A percentile compares a stretch with the other conserved stretches of the same genome.
phyloP scores from a whole-genome alignment of 1,140 invertebrate species.

The Drosophila burlai region DNA sequence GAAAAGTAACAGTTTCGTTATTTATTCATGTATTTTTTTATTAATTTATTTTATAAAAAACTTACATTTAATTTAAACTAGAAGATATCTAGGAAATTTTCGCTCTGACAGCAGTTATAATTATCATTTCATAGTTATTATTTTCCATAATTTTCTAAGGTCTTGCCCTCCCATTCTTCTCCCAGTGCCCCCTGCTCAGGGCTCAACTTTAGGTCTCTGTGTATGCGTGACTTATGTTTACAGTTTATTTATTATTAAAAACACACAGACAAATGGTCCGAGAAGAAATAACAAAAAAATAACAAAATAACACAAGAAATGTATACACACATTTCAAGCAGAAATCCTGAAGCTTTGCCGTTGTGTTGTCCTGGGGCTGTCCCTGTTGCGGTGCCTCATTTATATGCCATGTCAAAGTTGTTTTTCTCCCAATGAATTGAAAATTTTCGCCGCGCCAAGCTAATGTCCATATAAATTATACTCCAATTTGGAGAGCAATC shows the following conservation, averaged over 20 bases:
- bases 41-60: too few species aligned
- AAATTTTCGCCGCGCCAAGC: constrained; percentile 28
- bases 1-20: background rate
- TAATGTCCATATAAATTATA: constrained; percentile 53
- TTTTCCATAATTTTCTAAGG: background rate
- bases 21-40: background rate
- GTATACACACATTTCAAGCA: constrained; percentile 7
- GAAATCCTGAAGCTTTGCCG: constrained; percentile 5
- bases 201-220: constrained; percentile 68
- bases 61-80: too few species aligned
- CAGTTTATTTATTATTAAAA: constrained; percentile 83
- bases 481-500: constrained; percentile 39
- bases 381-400: constrained; percentile 27
- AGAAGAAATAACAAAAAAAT: constrained; percentile 27
- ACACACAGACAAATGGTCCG: constrained; percentile 71
- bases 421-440: constrained; percentile 37
- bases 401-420: constrained; percentile 46
- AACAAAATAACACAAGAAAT: constrained; percentile 29
- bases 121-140: background rate
- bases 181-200: constrained; percentile 35
- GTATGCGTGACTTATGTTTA: constrained; percentile 81
- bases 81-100: too few species aligned
- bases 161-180: background rate
- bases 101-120: too few species aligned
- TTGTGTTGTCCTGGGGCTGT: constrained; percentile 8